A percentile compares a stretch with the other conserved stretches of the same genome.
These are phyloP conservation scores for Galeopsomyia nigrocyanea DNA, from an alignment of 2,888 invertebrate genomes.

Conservation along the genomic window DNA sequence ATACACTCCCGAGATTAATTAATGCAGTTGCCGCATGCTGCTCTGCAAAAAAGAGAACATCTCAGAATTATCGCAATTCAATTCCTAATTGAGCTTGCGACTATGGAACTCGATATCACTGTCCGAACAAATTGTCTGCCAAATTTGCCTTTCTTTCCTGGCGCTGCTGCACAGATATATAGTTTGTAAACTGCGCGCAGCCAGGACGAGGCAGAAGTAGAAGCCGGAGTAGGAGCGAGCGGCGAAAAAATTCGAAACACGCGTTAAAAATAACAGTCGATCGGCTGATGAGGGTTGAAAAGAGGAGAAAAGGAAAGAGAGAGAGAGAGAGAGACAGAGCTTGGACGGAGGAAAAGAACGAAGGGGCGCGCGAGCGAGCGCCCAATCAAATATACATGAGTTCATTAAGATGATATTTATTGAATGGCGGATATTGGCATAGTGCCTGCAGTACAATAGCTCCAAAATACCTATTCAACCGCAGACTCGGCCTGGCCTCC, in stretches of 20 bases:
- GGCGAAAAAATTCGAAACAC: slow-evolving; percentile 33
- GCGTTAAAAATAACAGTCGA: slow-evolving; percentile 40
- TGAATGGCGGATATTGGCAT: slow-evolving; percentile 61
- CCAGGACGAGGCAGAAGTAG: not conserved
- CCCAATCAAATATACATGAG: slow-evolving; percentile 63
- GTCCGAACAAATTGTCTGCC: not conserved
- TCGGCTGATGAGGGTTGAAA: slow-evolving; percentile 37
- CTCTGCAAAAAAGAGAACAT: no score
- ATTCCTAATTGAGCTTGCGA: no score
- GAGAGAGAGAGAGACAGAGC: slow-evolving; percentile 22
- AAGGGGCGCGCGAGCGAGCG: slow-evolving; percentile 39
- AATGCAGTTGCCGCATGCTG: not conserved
- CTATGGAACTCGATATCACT: not conserved
- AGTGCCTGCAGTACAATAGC: slow-evolving; percentile 60
- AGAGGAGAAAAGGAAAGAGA: slow-evolving; percentile 23
- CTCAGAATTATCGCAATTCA: no score
- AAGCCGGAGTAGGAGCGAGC: not conserved
- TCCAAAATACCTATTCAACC: slow-evolving; percentile 60
- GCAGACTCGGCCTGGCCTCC: slow-evolving; percentile 34
- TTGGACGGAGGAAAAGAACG: slow-evolving; percentile 32
- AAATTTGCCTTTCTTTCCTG: slow-evolving; percentile 3
- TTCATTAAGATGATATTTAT: slow-evolving; percentile 63
- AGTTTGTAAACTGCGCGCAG: slow-evolving; percentile 2
- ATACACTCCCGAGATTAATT: slow-evolving; percentile 11
- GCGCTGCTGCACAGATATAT: no score